Percentiles rank a stretch among this genome's conserved stretches.
phyloP scores from a whole-genome alignment of 2,113 vertebrate species.

The Ageneiosus marmoratus region DNA sequence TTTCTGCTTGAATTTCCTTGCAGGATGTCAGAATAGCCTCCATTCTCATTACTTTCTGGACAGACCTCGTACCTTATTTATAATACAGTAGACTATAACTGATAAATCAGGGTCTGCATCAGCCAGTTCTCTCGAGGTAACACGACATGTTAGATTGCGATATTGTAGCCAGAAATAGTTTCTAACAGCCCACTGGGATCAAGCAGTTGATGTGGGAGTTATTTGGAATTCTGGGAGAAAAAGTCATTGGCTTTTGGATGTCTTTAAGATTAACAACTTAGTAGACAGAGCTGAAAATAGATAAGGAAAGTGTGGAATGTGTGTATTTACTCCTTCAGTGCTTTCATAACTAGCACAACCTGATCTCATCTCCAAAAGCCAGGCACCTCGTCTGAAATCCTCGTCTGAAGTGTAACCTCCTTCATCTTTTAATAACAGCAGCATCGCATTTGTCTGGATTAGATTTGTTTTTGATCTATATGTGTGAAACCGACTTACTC shows the following conservation, averaged over 20 bases:
- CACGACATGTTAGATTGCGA: neutral
- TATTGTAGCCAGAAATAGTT: neutral
- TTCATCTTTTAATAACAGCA: slow-evolving; percentile 18
- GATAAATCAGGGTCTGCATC: neutral
- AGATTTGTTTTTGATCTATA: neutral
- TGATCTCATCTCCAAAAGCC: neutral
- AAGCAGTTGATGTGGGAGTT: neutral
- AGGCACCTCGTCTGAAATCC: neutral
- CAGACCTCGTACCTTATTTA: no score
- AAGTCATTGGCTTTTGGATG: neutral
- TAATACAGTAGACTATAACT: neutral
- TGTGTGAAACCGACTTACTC: neutral
- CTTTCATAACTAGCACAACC: slow-evolving; percentile 11
- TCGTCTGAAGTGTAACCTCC: neutral
- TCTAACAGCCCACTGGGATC: neutral
- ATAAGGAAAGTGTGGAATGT: slow-evolving; percentile 27
- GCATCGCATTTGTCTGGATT: neutral
- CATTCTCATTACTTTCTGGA: no score
- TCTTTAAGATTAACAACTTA: slow-evolving; percentile 27
- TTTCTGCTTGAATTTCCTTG: neutral
- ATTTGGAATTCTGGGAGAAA: slow-evolving; percentile 16
- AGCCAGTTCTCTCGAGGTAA: neutral
- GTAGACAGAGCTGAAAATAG: slow-evolving; percentile 19
- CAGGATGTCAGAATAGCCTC: no score
- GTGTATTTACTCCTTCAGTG: neutral